Conservation (phyloP, 2,797 vertebrate genomes). For the Trematomus bernacchii region DNA sequence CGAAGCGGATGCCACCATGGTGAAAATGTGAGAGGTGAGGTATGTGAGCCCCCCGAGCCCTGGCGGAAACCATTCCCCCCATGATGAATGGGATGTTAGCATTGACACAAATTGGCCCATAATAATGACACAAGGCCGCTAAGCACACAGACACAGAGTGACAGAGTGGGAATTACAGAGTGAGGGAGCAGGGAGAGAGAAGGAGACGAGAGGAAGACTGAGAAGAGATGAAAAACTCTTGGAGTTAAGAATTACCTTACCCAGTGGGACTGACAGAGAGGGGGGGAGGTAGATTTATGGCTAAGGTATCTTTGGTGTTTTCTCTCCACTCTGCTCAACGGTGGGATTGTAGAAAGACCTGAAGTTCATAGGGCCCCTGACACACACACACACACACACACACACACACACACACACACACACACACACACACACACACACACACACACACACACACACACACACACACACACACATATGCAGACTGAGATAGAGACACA, state of each 20-base stretch:
- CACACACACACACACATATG: not conserved
- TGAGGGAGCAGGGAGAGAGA: constrained; percentile 36
- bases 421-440: no score
- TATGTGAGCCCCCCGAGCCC: constrained; percentile 75
- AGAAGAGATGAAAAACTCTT: constrained; percentile 51
- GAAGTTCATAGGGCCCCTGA: constrained; percentile 55
- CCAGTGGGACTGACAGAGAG: constrained; percentile 50
- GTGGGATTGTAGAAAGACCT: constrained; percentile 58
- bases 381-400: constrained; percentile 38
- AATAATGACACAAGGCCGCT: constrained; percentile 85
- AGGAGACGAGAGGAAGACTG: constrained; percentile 14
- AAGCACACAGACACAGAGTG: constrained; percentile 73
- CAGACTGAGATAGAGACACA: not conserved
- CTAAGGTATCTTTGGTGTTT: constrained; percentile 68
- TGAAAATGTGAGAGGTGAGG: constrained; percentile 83
- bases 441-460: not conserved
- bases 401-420: constrained; percentile 33
- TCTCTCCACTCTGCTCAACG: constrained; percentile 67
- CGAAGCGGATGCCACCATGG: constrained; percentile 82
- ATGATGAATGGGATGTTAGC: constrained; percentile 89
- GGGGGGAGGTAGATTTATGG: constrained; percentile 68
- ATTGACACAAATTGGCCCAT: constrained; percentile 81
- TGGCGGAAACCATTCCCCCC: constrained; percentile 78
- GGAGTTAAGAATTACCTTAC: constrained; percentile 67
- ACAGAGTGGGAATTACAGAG: constrained; percentile 66